A percentile compares a stretch with the other conserved stretches of the same genome.
Evolutionary conservation across 2,113 vertebrate species (phyloP).

Genomic region (Dasyprocta punctata): DNA sequence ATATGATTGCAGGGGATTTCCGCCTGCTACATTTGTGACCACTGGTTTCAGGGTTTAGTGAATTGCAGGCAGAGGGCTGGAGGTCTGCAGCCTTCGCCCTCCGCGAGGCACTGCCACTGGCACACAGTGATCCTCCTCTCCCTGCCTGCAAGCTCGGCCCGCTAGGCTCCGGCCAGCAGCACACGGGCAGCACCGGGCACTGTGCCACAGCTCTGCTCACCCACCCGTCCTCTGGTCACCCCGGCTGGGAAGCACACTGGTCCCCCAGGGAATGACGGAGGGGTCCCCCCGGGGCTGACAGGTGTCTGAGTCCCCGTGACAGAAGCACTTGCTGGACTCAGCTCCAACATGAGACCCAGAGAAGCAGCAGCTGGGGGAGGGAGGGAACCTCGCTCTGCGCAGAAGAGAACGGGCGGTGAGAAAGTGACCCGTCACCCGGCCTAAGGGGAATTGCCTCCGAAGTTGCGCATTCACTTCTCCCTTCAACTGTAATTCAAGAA

Average conservation of each 20-base stretch:
- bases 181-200: too few species aligned
- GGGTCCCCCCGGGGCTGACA: not conserved
- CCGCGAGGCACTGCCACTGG: not conserved
- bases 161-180: too few species aligned
- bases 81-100: not conserved
- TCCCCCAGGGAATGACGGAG: not conserved
- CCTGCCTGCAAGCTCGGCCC: not conserved
- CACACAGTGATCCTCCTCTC: not conserved
- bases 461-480: slow-evolving; percentile 72
- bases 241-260: not conserved
- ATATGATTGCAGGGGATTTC: slow-evolving; percentile 75
- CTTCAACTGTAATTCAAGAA: slow-evolving; percentile 67
- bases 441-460: slow-evolving; percentile 58
- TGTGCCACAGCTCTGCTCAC: not conserved
- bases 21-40: slow-evolving; percentile 29
- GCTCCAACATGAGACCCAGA: not conserved
- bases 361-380: slow-evolving; percentile 49
- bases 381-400: slow-evolving; percentile 35
- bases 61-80: not conserved
- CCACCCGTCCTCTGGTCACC: not conserved
- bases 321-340: not conserved
- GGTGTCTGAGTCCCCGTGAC: not conserved
- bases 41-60: not conserved
- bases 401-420: slow-evolving; percentile 68
- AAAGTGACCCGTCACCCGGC: slow-evolving; percentile 28